These are phyloP conservation scores for Pterophyllum scalare DNA, from an alignment of 2,113 vertebrate species.

Conservation along the genomic window DNA sequence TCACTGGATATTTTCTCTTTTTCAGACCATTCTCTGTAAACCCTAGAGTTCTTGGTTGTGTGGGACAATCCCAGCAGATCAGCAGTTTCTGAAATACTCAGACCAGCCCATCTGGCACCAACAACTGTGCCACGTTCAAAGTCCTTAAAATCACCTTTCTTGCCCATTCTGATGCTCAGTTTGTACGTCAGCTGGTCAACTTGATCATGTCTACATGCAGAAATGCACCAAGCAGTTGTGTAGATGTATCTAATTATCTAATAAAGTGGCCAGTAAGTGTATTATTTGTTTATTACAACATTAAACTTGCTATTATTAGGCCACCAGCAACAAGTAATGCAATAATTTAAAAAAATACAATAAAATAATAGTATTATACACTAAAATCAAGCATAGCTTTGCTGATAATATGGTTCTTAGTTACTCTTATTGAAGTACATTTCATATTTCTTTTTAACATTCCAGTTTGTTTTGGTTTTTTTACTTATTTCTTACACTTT, in stretches of 20 bases:
- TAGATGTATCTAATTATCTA: not conserved
- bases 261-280: not conserved
- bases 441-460: not conserved
- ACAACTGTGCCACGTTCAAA: not conserved
- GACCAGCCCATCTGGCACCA: not conserved
- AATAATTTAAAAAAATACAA: not conserved
- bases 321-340: not conserved
- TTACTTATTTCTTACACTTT: not conserved
- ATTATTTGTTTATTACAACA: not conserved
- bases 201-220: not conserved
- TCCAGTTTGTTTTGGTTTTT: not conserved
- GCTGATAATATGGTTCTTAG: no score
- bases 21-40: not conserved
- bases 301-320: not conserved
- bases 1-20: not conserved
- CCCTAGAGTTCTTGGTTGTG: not conserved
- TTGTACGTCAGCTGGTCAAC: not conserved
- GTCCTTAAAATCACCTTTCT: not conserved
- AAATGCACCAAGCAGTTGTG: not conserved
- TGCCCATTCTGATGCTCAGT: not conserved
- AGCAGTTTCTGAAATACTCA: not conserved
- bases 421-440: not conserved
- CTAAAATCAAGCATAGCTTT: not conserved
- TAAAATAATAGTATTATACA: not conserved
- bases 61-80: not conserved